These are phyloP conservation scores for Datnioides undecimradiatus DNA, from an alignment of 2,113 vertebrate genomes.

Conservation along the genomic window DNA sequence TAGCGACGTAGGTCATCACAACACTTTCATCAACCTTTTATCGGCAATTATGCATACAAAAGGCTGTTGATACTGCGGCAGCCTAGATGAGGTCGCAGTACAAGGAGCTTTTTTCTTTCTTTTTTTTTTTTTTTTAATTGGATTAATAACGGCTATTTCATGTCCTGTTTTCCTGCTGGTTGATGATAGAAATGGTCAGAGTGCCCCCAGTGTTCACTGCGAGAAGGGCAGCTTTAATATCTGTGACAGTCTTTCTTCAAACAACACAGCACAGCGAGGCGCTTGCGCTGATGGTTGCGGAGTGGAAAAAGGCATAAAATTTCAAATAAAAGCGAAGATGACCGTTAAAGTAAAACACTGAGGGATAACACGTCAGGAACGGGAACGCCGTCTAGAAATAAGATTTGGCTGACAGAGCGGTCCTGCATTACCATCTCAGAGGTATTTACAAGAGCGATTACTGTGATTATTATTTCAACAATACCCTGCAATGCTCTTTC, in stretches of 20 bases:
- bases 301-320: conserved; percentile 61
- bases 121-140: conserved; percentile 18
- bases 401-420: conserved; percentile 73
- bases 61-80: conserved; percentile 48
- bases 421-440: conserved; percentile 80
- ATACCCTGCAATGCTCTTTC: conserved; percentile 86
- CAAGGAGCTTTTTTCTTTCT: not conserved
- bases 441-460: conserved; percentile 85
- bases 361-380: conserved; percentile 58
- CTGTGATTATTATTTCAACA: conserved; percentile 89
- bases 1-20: conserved; percentile 45
- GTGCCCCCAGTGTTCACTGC: conserved; percentile 35
- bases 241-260: conserved; percentile 10
- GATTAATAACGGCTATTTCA: conserved; percentile 35
- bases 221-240: not conserved
- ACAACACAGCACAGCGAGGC: conserved; percentile 15
- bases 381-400: conserved; percentile 70
- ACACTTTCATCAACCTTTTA: conserved; percentile 56
- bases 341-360: conserved; percentile 65
- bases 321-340: conserved; percentile 64
- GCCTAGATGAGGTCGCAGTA: conserved; percentile 17
- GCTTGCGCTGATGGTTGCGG: conserved; percentile 14
- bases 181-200: conserved; percentile 13
- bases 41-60: conserved; percentile 55
- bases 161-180: conserved; percentile 30